Evolutionary conservation across 2,888 invertebrate genomes (phyloP).

Genomic region (Cyclophora albipunctata): DNA sequence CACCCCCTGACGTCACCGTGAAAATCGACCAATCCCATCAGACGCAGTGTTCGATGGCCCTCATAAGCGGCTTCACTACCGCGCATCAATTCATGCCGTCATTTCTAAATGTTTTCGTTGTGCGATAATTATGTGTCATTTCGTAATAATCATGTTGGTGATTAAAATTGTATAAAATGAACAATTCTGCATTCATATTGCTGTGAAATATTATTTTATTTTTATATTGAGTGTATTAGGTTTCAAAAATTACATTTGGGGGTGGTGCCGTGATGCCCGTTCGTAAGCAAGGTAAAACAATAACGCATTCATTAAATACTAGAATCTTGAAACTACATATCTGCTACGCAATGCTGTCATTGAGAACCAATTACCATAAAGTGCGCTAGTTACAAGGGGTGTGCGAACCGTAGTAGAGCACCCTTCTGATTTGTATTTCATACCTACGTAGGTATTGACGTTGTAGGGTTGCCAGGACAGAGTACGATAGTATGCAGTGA

Average conservation of each 20-base stretch:
- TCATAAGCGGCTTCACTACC: constrained; percentile 53
- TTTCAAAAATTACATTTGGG: constrained; percentile 63
- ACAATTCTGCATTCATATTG: constrained; percentile 31
- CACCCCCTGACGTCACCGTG: constrained; percentile 77
- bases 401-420: constrained; percentile 28
- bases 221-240: constrained; percentile 46
- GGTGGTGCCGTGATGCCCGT: constrained; percentile 81
- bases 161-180: constrained; percentile 61
- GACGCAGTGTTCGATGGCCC: constrained; percentile 68
- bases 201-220: constrained; percentile 58
- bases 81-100: constrained; percentile 52
- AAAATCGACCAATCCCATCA: constrained; percentile 78
- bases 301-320: neutral
- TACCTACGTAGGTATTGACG: constrained; percentile 39
- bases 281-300: constrained; percentile 82
- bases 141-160: constrained; percentile 49
- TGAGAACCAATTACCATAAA: too few species aligned
- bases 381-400: constrained; percentile 23
- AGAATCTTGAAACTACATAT: too few species aligned
- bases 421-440: constrained; percentile 31
- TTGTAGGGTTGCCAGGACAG: constrained; percentile 34
- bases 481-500: too few species aligned
- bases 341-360: too few species aligned
- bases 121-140: constrained; percentile 50
- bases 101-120: constrained; percentile 64